A percentile compares a stretch with the other conserved stretches of the same genome.
These are phyloP conservation scores for Dendroctonus ponderosae DNA, from an alignment of 1,140 invertebrate species.

Conservation along the genomic window DNA sequence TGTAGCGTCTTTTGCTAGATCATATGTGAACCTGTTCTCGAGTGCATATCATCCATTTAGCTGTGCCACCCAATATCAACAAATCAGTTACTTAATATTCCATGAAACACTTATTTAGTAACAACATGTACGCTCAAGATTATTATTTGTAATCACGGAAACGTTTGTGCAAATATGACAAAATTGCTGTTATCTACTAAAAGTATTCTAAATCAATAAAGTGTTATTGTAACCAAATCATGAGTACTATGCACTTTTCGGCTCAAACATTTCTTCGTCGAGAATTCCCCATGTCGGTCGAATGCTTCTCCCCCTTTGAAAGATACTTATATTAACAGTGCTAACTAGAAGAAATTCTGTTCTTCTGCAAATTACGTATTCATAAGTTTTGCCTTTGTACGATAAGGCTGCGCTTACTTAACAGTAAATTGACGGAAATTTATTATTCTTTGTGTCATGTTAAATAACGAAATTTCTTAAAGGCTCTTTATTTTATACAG, in stretches of 20 bases:
- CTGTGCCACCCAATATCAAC: no score
- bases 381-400: constrained; percentile 30
- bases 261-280: constrained; percentile 11
- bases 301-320: constrained; percentile 8
- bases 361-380: constrained; percentile 30
- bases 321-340: constrained; percentile 22
- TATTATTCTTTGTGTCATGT: constrained; percentile 21
- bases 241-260: constrained; percentile 1
- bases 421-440: constrained; percentile 19
- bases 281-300: constrained; percentile 13
- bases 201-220: background rate
- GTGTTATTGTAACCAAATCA: background rate
- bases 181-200: no score
- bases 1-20: no score
- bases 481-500: constrained; percentile 3
- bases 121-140: no score
- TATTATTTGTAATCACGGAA: no score
- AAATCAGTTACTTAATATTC: no score
- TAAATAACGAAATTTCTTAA: constrained; percentile 16
- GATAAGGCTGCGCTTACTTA: constrained; percentile 13
- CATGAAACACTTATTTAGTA: no score
- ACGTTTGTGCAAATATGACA: no score
- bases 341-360: constrained; percentile 30
- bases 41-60: no score
- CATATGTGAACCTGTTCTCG: no score